Evolutionary conservation across 2,797 vertebrate species (phyloP), one percentile per base, ranked within the genome.

Genomic region (Scyliorhinus canicula): DNA sequence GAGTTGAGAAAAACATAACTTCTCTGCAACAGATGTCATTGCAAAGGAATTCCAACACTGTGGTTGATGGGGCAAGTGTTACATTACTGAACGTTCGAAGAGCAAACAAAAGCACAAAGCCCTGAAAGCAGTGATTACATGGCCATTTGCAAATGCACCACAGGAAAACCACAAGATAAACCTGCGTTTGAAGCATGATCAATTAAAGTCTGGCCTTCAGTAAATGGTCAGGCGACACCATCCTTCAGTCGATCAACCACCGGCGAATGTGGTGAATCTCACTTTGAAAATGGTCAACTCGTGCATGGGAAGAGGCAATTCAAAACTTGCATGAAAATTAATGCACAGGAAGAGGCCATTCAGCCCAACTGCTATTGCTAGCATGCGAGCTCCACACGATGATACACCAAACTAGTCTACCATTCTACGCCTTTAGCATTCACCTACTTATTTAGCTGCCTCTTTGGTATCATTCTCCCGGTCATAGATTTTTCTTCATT

Each of bases 91-190:
- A 40, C n/a, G n/a, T n/a, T n/a, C n/a, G n/a, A n/a, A n/a, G n/a
- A n/a, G n/a, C 19, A 65, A 44, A 91, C n/a, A 91, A 65, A 65
- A 60, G n/a, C 57, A 40, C n/a, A 65, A 91, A 35, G 52, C 85
- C 57, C 55, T 31, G 52, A 88, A 57, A 60, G 31, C 85, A 57
- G 55, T 88, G 31, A 55, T 57, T 88, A 88, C 85, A 57, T 57
- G 31, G 85, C n/a, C 52, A 57, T 88, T 88, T 88, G 85, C 55
- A 60, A 88, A 88, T n/a, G 85, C 85, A 88, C 60, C 60, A 88
- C 52, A 55, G 55, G 52, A 88, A n/a, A 88, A 88, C 85, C 85
- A 88, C 85, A 88, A 16, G 85, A 31, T 35, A 57, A 88, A 57
- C 2, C 63, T 44, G 60, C 19, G 88, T 24, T 65, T 91, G 88